These are phyloP conservation scores for Synanthedon formicaeformis DNA, from an alignment of 2,888 invertebrate genomes.

Conservation along the genomic window DNA sequence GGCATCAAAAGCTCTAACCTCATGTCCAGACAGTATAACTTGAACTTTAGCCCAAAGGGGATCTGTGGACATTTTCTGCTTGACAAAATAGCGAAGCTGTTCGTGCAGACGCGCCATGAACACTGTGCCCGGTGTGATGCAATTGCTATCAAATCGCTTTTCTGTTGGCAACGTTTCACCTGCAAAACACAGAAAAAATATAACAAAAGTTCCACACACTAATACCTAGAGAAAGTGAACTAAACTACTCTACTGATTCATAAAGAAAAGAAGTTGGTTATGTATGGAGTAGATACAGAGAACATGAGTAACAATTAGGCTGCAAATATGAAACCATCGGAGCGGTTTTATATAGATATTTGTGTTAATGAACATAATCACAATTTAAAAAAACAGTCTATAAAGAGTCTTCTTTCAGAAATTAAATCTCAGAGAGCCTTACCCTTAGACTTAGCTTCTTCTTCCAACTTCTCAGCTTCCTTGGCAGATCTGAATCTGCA, in stretches of 20 bases:
- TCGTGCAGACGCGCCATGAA: constrained; percentile 93
- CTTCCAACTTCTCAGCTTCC: constrained; percentile 83
- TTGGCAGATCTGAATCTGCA: constrained; percentile 87
- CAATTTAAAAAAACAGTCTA: neutral
- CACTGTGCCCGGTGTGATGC: constrained; percentile 95
- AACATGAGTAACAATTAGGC: too few relatives aligned
- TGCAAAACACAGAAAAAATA: constrained; percentile 9
- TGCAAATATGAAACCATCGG: too few relatives aligned
- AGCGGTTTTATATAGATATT: too few relatives aligned
- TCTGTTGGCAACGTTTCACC: constrained; percentile 82
- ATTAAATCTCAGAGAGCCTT: constrained; percentile 1
- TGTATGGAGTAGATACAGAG: too few relatives aligned
- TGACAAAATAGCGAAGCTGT: constrained; percentile 88
- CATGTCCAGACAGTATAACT: constrained; percentile 92
- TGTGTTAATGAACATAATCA: too few relatives aligned
- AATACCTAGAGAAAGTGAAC: too few relatives aligned
- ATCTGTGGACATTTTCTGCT: constrained; percentile 86
- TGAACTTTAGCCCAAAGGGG: constrained; percentile 88
- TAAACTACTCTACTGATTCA: too few relatives aligned
- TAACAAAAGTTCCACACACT: neutral
- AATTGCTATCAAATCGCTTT: constrained; percentile 95
- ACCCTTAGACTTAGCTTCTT: constrained; percentile 79
- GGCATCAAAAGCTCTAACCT: constrained; percentile 66
- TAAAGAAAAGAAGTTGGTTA: too few relatives aligned
- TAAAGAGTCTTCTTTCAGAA: neutral